Percentiles rank a stretch among this genome's conserved stretches.
Conservation (phyloP, 1,140 invertebrate genomes). For the Zaprionus africanus region DNA sequence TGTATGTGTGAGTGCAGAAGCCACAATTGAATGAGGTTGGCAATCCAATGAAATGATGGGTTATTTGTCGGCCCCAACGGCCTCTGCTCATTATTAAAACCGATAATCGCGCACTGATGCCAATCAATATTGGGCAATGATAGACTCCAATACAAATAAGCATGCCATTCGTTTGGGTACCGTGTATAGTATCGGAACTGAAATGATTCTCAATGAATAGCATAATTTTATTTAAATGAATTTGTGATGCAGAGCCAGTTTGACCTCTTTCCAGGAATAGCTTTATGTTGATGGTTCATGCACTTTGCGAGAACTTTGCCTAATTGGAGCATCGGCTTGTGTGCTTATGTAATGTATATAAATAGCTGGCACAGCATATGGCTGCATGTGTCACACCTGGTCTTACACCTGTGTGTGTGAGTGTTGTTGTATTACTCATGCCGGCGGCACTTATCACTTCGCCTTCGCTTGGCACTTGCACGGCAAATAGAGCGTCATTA, state of each 20-base stretch:
- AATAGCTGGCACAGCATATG: slow-evolving; percentile 13
- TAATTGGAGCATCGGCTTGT: slow-evolving; percentile 3
- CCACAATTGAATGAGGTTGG: slow-evolving; percentile 57
- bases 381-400: slow-evolving; percentile 17
- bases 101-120: slow-evolving; percentile 57
- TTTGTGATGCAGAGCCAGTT: background rate
- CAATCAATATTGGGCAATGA: slow-evolving; percentile 1
- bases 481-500: slow-evolving; percentile 78
- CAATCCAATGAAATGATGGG: slow-evolving; percentile 63
- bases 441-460: slow-evolving; percentile 66
- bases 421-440: slow-evolving; percentile 55
- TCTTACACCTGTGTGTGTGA: slow-evolving; percentile 3
- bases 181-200: background rate
- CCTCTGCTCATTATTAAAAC: slow-evolving; percentile 59
- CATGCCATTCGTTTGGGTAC: background rate
- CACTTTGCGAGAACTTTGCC: background rate
- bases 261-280: background rate
- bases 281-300: background rate
- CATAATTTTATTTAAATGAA: background rate
- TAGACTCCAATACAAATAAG: background rate
- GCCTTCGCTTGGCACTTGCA: slow-evolving; percentile 62
- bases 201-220: background rate
- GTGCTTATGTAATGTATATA: slow-evolving; percentile 16
- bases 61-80: slow-evolving; percentile 33
- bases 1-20: slow-evolving; percentile 34